phyloP scores from a whole-genome alignment of 2,113 vertebrate genomes.

The Myrmecophaga tridactyla region DNA sequence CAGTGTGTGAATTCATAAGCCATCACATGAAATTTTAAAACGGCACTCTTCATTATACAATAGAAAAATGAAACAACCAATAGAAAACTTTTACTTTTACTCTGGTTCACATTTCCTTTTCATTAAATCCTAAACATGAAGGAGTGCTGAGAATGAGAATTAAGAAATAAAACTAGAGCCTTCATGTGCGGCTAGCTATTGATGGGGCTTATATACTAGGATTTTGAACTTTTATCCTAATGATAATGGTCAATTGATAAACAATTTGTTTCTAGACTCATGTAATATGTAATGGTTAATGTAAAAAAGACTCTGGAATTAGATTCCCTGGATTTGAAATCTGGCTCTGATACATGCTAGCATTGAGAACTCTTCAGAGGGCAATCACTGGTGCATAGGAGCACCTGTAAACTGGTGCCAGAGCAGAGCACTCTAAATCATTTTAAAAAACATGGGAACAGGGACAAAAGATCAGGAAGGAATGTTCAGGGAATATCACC shows the following conservation, averaged over 20 bases:
- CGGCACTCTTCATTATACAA: not conserved
- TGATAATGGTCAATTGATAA: not conserved
- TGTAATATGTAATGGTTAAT: not conserved
- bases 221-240: not conserved
- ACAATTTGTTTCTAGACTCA: not conserved
- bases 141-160: not conserved
- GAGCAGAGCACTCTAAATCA: not conserved
- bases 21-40: slow-evolving; percentile 23
- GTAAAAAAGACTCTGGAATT: not conserved
- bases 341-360: not conserved
- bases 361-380: not conserved
- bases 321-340: not conserved
- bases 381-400: not conserved
- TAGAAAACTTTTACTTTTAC: not conserved
- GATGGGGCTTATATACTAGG: not conserved
- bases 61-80: not conserved
- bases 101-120: not conserved
- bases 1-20: not conserved
- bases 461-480: not conserved
- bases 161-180: not conserved
- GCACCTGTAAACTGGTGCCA: no score
- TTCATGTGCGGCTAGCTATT: no score
- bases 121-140: not conserved
- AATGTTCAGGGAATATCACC: not conserved
- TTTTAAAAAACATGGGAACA: not conserved